A percentile compares a stretch with the other conserved stretches of the same genome.
These are phyloP conservation scores for Macaria notata DNA, from an alignment of 2,888 invertebrate species.

Conservation along the genomic window DNA sequence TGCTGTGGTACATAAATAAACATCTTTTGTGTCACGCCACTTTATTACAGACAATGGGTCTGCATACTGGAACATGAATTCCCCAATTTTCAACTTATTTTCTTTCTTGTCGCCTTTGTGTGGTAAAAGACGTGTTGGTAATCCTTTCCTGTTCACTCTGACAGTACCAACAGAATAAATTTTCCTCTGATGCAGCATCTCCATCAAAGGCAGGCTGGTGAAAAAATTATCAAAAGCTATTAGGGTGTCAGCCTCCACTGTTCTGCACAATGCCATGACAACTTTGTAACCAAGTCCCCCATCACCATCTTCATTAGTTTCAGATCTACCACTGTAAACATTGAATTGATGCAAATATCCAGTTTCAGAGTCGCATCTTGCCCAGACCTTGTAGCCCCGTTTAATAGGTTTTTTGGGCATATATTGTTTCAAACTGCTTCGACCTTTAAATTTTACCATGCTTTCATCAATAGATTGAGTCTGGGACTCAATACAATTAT, in stretches of 20 bases:
- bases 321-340: too few relatives aligned
- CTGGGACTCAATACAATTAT: conserved; percentile 16
- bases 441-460: conserved; percentile 10
- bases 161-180: conserved; percentile 15
- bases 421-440: conserved; percentile 10
- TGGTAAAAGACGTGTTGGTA: conserved; percentile 20
- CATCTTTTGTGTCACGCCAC: conserved; percentile 29
- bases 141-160: too few relatives aligned
- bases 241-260: conserved; percentile 10
- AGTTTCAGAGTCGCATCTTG: conserved; percentile 6
- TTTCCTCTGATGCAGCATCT: conserved; percentile 16
- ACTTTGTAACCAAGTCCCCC: conserved; percentile 19
- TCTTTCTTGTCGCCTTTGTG: conserved; percentile 23
- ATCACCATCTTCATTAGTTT: conserved; percentile 12
- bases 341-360: conserved; percentile 6
- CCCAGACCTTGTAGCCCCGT: conserved; percentile 8
- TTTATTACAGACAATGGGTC: conserved; percentile 18
- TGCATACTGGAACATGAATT: conserved; percentile 18
- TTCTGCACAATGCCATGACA: conserved; percentile 14
- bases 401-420: conserved; percentile 13
- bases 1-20: conserved; percentile 25
- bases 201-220: conserved; percentile 12
- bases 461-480: conserved; percentile 7
- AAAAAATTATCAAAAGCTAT: conserved; percentile 15
- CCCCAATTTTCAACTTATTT: conserved; percentile 20